These are phyloP conservation scores for Rallus limicola DNA, from an alignment of 2,113 vertebrate species.

Conservation along the genomic window DNA sequence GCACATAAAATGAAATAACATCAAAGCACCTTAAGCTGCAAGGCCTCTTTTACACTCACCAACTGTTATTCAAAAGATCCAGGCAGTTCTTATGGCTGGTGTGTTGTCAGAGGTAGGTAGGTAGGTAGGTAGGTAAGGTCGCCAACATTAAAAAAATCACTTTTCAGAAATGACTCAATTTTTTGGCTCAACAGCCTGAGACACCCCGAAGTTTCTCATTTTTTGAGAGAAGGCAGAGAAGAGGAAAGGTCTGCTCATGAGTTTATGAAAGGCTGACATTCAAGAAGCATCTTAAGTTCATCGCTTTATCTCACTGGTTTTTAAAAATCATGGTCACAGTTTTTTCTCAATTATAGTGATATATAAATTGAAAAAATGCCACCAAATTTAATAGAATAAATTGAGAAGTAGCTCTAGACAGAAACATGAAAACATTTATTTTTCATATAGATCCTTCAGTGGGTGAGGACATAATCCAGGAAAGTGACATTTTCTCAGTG, in stretches of 20 bases:
- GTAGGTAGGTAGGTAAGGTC: not conserved
- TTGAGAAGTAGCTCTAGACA: not conserved
- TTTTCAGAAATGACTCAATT: not conserved
- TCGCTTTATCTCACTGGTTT: not conserved
- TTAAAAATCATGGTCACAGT: not conserved
- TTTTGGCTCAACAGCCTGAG: not conserved
- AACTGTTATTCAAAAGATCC: not conserved
- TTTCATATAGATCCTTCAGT: not conserved
- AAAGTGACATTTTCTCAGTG: not conserved
- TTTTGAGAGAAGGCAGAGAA: not conserved
- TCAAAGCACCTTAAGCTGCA: conserved; percentile 8
- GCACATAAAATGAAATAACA: not conserved
- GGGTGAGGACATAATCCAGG: not conserved
- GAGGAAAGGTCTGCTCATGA: not conserved
- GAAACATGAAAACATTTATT: not conserved
- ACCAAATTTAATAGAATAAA: not conserved
- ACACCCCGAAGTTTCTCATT: not conserved
- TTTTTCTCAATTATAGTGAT: not conserved
- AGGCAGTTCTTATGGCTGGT: not conserved
- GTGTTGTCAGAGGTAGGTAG: not conserved
- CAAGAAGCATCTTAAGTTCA: not conserved
- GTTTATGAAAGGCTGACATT: not conserved
- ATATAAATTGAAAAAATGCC: not conserved
- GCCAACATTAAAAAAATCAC: not conserved
- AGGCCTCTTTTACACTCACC: not conserved